Base-by-base conservation (phyloP, 2,888 invertebrate species). In the Apamea sordens region DNA sequence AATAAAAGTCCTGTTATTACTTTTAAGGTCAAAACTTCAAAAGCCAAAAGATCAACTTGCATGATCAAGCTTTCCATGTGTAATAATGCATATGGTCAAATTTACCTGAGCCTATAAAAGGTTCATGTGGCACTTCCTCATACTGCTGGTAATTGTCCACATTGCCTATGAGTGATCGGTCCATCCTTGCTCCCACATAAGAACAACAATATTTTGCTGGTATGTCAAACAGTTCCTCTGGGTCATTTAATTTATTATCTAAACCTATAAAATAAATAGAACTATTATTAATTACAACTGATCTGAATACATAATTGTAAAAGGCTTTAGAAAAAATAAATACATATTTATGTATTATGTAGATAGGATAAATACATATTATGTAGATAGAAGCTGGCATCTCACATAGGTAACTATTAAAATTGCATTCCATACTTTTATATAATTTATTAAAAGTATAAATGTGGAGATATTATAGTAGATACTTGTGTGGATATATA, bases 221-320 rank as follows among this genome's bases (percentile, higher is more conserved):
- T 76, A 99, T 95, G 93, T 99, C 98, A 95, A 98, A 99, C 0
- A 99, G 95, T 94, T 99, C 99, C 90, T 99, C 99, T 0, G 98
- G 96, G 89, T 97, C 97, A 86, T 97, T 97, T 61, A 99, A 93
- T 90, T 98, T 97, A 11, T 98, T 98, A 61, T 97, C 97, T 28
- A 98, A 96, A 1, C 99, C 97, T 97, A 71, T 47, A 92, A 89
- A 80, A 53, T 59, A 73, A 74, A 77, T 44, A 41, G 36, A 63
- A 44, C n/a, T n/a, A 36, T 70, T 18, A 71, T 32, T n/a, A n/a
- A 8, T 56, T 15, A 59, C 3, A 56, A 28, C 28, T n/a, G 6
- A 13, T 47, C 47, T 47, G 13, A 47, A 13, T 47, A 47, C 13
- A 13, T 47, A 28, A 56, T 21, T 41, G 8, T 61, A 21, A 21